Percentiles rank a stretch among this genome's conserved stretches.
phyloP scores from a whole-genome alignment of 1,140 invertebrate genomes.

The Steinernema feltiae region DNA sequence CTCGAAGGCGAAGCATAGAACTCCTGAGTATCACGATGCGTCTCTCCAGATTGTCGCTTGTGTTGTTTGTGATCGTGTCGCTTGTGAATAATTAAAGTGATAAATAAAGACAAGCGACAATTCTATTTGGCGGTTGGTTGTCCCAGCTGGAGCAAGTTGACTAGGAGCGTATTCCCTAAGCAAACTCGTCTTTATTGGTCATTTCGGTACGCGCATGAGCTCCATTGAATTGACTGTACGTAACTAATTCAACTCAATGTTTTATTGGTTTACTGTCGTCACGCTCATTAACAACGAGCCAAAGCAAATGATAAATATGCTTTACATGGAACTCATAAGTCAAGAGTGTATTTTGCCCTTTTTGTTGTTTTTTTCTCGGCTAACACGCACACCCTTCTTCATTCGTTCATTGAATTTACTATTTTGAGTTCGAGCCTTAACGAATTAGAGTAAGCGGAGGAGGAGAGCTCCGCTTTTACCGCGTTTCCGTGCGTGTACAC shows the following conservation, averaged over 20 bases:
- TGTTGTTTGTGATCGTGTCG: neutral
- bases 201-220: constrained; percentile 3
- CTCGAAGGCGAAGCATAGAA: too few relatives aligned
- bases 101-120: constrained; percentile 13
- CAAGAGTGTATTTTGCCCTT: neutral
- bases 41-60: neutral
- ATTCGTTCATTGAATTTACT: neutral
- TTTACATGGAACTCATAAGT: neutral
- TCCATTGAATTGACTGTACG: neutral
- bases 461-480: constrained; percentile 1
- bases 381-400: too few relatives aligned
- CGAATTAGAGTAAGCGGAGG: neutral
- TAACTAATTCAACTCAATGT: neutral
- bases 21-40: neutral
- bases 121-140: neutral
- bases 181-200: too few relatives aligned
- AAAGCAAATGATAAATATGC: neutral
- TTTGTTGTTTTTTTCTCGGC: neutral
- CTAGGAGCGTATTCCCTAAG: too few relatives aligned
- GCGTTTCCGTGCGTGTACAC: constrained; percentile 10
- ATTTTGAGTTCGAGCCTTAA: neutral
- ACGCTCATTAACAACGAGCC: neutral
- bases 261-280: too few relatives aligned
- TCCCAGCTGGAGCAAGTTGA: neutral
- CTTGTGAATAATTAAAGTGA: constrained; percentile 10